phyloP scores from a whole-genome alignment of 2,888 invertebrate genomes.

The Mesorhabditis spiculigera region DNA sequence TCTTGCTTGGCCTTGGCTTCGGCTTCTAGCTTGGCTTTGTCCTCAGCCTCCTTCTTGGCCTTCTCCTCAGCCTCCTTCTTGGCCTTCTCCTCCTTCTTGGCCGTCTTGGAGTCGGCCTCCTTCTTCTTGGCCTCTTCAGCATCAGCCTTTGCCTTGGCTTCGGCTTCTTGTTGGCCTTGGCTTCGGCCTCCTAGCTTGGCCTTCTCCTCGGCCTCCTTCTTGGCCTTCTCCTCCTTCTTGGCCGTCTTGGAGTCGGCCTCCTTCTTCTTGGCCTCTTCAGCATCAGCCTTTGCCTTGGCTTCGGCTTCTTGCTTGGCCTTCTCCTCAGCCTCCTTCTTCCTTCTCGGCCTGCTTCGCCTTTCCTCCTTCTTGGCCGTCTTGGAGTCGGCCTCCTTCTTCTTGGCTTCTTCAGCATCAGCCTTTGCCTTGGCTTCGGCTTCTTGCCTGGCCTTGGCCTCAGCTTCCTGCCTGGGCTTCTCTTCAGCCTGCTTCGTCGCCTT shows the following conservation, averaged over 20 bases:
- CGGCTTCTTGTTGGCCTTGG: neutral
- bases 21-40: too few relatives aligned
- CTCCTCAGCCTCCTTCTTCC: too few relatives aligned
- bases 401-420: neutral
- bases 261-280: constrained; percentile 1
- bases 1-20: too few relatives aligned
- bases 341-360: too few relatives aligned
- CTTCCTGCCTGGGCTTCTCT: constrained; percentile 2
- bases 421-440: neutral
- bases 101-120: neutral
- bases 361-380: too few relatives aligned
- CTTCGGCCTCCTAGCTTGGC: neutral
- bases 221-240: constrained; percentile 6
- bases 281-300: neutral
- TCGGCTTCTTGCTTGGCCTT: too few relatives aligned
- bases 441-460: neutral
- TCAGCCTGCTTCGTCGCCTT: constrained; percentile 7
- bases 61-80: neutral
- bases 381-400: neutral
- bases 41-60: constrained; percentile 14
- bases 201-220: neutral
- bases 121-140: constrained; percentile 2
- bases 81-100: constrained; percentile 6
- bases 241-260: neutral
- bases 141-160: constrained; percentile 2